These are phyloP conservation scores for Temnothorax curvispinosus DNA, from an alignment of 1,140 invertebrate genomes.

Conservation along the genomic window DNA sequence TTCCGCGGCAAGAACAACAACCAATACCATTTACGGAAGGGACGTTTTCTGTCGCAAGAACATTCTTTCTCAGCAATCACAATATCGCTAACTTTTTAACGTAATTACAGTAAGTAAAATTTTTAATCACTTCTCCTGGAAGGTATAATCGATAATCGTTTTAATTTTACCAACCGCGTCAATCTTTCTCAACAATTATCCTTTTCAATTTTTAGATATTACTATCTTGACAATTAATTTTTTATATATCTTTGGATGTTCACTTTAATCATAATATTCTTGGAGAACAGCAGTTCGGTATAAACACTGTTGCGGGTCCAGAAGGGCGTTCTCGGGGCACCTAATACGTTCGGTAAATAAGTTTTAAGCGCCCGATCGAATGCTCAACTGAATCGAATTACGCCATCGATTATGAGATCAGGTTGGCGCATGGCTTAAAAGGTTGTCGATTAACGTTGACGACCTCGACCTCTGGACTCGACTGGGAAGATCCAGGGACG, in stretches of 20 bases:
- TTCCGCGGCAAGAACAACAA: background rate
- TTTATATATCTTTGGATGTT: background rate
- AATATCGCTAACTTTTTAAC: constrained; percentile 20
- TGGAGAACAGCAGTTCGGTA: background rate
- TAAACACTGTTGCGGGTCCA: background rate
- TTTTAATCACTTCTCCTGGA: background rate
- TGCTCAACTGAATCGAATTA: constrained; percentile 61
- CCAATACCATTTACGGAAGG: background rate
- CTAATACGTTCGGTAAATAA: constrained; percentile 50
- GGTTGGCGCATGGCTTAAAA: constrained; percentile 55
- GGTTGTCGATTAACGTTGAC: constrained; percentile 58
- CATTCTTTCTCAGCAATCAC: background rate
- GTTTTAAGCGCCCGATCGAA: constrained; percentile 52
- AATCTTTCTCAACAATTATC: background rate
- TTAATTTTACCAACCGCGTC: background rate
- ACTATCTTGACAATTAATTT: background rate
- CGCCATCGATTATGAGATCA: constrained; percentile 60
- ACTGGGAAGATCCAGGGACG: background rate
- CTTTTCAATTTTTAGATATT: background rate
- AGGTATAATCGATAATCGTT: background rate
- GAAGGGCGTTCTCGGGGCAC: background rate
- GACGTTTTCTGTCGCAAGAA: background rate
- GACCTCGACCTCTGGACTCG: background rate
- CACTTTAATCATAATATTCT: background rate
- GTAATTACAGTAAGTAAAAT: background rate